A percentile compares a stretch with the other conserved stretches of the same genome.
Evolutionary conservation across 2,888 invertebrate genomes (phyloP).

Genomic region (Rhyacophila evoluta): DNA sequence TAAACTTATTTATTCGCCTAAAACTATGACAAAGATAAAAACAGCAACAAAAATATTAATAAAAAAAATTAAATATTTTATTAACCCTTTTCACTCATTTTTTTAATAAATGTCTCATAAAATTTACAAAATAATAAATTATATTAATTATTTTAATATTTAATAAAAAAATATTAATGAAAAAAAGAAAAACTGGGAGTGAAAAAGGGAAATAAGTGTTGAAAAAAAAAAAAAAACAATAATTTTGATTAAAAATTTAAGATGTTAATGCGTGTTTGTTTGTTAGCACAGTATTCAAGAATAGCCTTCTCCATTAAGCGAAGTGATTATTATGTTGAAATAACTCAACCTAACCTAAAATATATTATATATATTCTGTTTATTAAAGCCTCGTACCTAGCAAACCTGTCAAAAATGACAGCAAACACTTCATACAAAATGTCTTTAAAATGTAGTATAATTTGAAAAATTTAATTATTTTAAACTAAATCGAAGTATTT

Average conservation of each 20-base stretch:
- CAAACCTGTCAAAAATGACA: background rate
- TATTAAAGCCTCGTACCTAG: conserved; percentile 7
- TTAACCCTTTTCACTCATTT: background rate
- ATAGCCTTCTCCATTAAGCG: conserved; percentile 18
- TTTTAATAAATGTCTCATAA: background rate
- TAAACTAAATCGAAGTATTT: no score
- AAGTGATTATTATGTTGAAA: background rate
- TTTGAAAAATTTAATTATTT: no score
- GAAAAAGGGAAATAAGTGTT: background rate
- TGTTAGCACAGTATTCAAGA: conserved; percentile 8
- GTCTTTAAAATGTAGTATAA: no score
- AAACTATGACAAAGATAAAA: background rate
- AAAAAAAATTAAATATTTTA: background rate
- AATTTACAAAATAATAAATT: background rate
- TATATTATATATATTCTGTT: background rate
- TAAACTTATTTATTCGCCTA: background rate
- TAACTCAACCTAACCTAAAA: background rate
- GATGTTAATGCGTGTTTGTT: conserved; percentile 24
- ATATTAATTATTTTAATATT: background rate
- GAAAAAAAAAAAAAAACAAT: background rate
- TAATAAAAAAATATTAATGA: no score
- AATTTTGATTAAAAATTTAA: conserved; percentile 13
- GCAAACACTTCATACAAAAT: no score
- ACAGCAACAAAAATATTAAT: background rate
- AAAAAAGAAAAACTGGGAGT: background rate